A percentile compares a stretch with the other conserved stretches of the same genome.
These are phyloP conservation scores for Myiothlypis coronata DNA, from an alignment of 2,797 vertebrate species.

Conservation along the genomic window DNA sequence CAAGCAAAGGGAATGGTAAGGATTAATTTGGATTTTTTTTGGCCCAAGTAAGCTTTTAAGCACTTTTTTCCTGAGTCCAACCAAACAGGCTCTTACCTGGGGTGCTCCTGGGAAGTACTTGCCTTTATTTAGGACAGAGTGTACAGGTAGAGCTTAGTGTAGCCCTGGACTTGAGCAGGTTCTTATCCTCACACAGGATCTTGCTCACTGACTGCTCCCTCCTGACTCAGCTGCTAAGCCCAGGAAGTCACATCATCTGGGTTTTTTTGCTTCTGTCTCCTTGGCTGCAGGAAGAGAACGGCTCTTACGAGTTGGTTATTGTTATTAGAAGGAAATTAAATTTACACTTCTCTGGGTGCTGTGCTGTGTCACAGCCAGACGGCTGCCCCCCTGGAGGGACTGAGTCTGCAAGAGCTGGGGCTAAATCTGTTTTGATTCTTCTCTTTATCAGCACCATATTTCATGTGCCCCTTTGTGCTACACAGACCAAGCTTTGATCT, in stretches of 20 bases:
- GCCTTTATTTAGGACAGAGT: neutral
- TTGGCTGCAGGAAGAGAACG: neutral
- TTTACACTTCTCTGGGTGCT: slow-evolving; percentile 3
- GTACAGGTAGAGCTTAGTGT: neutral
- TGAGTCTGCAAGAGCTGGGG: neutral
- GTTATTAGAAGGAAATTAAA: slow-evolving; percentile 28
- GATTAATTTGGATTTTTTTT: neutral
- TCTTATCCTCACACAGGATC: neutral
- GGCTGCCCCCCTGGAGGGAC: neutral
- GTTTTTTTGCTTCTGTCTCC: neutral
- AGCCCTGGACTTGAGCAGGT: neutral
- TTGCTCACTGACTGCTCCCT: neutral
- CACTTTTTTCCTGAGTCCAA: neutral
- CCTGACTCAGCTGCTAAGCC: neutral
- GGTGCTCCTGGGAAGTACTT: neutral
- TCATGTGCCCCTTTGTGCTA: slow-evolving; percentile 8
- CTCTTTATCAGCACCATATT: slow-evolving; percentile 25
- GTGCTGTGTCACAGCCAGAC: neutral
- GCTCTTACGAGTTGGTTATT: neutral
- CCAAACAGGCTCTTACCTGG: neutral
- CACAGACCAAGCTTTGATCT: slow-evolving; percentile 20
- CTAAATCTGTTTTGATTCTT: neutral
- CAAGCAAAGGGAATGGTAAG: neutral
- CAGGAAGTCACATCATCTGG: neutral
- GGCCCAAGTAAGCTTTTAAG: neutral